Percentiles rank a stretch among this genome's conserved stretches.
These are phyloP conservation scores for Phylloscopus collybita DNA, from an alignment of 2,797 vertebrate genomes.

Conservation along the genomic window DNA sequence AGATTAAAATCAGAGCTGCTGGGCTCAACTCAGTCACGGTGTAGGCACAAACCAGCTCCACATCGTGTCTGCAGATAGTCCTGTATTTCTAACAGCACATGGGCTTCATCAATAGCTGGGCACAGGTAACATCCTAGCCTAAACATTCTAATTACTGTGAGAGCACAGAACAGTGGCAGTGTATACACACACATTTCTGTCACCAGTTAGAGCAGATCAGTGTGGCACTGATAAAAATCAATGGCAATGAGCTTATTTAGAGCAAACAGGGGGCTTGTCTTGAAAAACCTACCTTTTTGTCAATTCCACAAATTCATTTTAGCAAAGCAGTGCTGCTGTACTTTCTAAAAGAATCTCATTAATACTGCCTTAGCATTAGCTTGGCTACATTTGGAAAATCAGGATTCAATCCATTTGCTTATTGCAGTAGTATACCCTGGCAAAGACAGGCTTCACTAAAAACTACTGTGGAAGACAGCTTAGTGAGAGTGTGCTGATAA, in stretches of 20 bases:
- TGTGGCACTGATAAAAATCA: neutral
- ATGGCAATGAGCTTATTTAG: neutral
- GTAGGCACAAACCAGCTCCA: neutral
- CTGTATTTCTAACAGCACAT: neutral
- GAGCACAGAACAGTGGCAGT: neutral
- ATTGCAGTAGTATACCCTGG: neutral
- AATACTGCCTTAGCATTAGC: neutral
- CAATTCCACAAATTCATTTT: neutral
- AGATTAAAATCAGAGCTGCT: neutral
- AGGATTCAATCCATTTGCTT: neutral
- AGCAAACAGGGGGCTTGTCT: neutral
- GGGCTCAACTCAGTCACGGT: neutral
- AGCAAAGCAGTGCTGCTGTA: neutral
- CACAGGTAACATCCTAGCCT: neutral
- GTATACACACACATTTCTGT: neutral
- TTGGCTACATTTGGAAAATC: neutral
- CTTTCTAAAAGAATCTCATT: neutral
- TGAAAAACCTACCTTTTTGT: neutral
- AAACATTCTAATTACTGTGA: neutral
- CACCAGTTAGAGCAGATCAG: neutral
- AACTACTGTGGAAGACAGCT: neutral
- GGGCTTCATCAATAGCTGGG: neutral
- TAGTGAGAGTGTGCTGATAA: neutral
- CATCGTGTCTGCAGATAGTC: fast-evolving
- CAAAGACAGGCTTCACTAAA: neutral